A percentile compares a stretch with the other conserved stretches of the same genome.
Evolutionary conservation across 2,888 invertebrate species (phyloP).

Genomic region (Saturnia japonica): DNA sequence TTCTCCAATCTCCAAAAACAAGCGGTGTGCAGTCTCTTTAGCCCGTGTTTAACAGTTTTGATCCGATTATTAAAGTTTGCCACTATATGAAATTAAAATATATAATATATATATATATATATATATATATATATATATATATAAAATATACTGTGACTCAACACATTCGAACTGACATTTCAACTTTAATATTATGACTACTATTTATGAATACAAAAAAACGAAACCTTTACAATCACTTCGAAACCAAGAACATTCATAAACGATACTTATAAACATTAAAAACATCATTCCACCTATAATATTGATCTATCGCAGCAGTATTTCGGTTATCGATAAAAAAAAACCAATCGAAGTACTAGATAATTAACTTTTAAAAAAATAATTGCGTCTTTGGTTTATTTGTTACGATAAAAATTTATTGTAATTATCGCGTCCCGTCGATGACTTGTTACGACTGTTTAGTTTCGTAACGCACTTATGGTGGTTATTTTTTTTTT

Average conservation of each 20-base stretch:
- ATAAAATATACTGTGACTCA: background rate
- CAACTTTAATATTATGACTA: background rate
- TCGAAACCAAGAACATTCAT: background rate
- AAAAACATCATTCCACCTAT: background rate
- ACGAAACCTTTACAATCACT: background rate
- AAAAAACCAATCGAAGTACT: background rate
- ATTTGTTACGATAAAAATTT: conserved; percentile 19
- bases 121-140: too few relatives aligned
- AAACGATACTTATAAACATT: background rate
- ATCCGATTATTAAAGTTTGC: too few relatives aligned
- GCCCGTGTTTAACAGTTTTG: background rate
- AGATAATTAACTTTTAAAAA: background rate
- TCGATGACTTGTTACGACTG: conserved; percentile 15
- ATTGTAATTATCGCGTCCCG: conserved; percentile 16
- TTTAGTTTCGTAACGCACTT: conserved; percentile 65
- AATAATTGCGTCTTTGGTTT: conserved; percentile 7
- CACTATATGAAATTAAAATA: too few relatives aligned
- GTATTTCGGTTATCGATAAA: background rate
- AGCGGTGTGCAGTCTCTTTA: too few relatives aligned
- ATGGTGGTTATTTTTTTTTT: conserved; percentile 72
- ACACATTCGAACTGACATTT: background rate
- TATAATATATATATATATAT: too few relatives aligned
- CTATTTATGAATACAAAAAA: background rate
- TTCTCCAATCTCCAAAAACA: too few relatives aligned
- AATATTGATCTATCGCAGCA: background rate